A percentile compares a stretch with the other conserved stretches of the same genome.
Evolutionary conservation across 2,113 vertebrate genomes (phyloP).

Genomic region (Danionella cerebrum): DNA sequence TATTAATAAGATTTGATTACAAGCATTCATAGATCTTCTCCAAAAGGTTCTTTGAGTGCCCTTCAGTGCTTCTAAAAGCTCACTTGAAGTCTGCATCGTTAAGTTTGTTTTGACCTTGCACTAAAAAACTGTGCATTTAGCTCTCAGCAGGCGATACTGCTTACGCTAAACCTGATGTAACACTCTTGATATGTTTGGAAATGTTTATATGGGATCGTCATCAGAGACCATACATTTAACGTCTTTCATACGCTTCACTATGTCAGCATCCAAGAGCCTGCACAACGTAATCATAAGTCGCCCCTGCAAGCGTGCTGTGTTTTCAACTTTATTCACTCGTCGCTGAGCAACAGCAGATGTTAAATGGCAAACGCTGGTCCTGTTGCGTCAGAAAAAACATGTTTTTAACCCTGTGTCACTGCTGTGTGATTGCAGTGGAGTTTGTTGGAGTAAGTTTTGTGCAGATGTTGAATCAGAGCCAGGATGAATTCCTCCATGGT

Average conservation of each 20-base stretch:
- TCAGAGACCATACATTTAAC: conserved; percentile 23
- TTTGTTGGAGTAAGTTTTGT: neutral
- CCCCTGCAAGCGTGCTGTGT: conserved; percentile 20
- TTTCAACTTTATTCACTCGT: conserved; percentile 28
- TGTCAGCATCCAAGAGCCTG: conserved; percentile 32
- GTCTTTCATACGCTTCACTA: conserved; percentile 37
- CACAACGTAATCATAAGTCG: conserved; percentile 21
- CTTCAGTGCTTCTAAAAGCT: neutral
- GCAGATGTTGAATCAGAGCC: neutral
- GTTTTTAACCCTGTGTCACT: neutral
- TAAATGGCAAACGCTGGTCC: neutral
- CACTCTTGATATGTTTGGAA: conserved; percentile 32
- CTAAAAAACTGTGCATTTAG: neutral
- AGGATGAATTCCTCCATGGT: neutral
- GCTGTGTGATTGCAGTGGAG: neutral
- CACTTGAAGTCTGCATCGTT: neutral
- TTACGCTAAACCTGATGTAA: conserved; percentile 29
- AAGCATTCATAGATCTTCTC: too few species aligned
- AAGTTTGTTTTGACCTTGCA: neutral
- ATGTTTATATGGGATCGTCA: conserved; percentile 36
- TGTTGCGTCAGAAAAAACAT: neutral
- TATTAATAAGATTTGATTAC: too few species aligned
- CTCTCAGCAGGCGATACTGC: neutral
- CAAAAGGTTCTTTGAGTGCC: neutral
- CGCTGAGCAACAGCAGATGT: conserved; percentile 33